Conservation (phyloP, 23 tunicate genomes). For the Halocynthia roretzi region DNA sequence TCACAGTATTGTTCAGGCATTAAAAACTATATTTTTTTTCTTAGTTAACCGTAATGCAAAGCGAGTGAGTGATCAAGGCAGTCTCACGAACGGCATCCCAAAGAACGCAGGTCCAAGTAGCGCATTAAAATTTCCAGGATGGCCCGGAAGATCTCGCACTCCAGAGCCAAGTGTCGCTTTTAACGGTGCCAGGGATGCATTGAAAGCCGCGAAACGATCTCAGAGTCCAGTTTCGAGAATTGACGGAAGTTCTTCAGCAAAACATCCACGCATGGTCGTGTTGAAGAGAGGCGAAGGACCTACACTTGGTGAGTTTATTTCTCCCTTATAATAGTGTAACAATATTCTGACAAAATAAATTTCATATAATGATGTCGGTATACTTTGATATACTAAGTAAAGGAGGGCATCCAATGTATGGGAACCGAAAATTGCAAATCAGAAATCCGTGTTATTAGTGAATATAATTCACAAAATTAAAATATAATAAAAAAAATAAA, state of each 20-base stretch:
- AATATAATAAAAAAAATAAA: no score
- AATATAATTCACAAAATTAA: no score
- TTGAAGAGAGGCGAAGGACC: conserved; percentile 95
- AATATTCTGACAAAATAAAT: no score
- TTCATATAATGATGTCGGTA: no score
- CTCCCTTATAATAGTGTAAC: no score
- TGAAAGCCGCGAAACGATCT: conserved; percentile 51
- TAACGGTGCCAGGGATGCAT: background rate
- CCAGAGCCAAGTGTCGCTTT: conserved; percentile 11
- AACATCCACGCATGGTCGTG: conserved; percentile 73
- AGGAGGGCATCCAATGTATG: no score
- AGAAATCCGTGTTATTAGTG: no score
- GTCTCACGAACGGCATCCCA: background rate
- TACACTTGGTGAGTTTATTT: conserved; percentile 36
- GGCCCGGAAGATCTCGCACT: conserved; percentile 16
- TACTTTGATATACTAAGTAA: no score
- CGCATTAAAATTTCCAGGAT: background rate
- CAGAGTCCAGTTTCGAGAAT: conserved; percentile 44
- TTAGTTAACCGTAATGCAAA: no score
- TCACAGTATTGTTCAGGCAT: no score
- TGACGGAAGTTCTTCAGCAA: conserved; percentile 8
- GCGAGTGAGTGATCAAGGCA: background rate
- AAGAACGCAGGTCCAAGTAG: background rate
- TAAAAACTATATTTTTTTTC: no score
- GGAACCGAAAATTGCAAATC: no score